Conservation (phyloP, 2,888 invertebrate genomes). For the Tenthredo mesomela region DNA sequence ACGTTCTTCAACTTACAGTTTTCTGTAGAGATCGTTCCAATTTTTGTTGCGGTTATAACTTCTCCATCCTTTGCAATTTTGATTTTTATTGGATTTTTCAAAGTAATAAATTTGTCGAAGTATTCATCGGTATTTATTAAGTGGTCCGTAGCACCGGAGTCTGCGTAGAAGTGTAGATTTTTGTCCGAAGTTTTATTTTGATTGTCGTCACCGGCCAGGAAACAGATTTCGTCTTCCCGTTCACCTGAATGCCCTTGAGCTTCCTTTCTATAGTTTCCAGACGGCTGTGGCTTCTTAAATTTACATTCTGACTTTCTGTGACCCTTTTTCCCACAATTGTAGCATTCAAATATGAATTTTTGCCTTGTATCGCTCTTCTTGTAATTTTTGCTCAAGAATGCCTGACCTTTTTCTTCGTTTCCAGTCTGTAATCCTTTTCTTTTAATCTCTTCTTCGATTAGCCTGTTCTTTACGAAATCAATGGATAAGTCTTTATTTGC, state of each 20-base stretch:
- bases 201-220: neutral
- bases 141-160: neutral
- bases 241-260: neutral
- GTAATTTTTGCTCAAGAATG: neutral
- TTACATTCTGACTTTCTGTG: too few species aligned
- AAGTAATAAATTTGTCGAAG: neutral
- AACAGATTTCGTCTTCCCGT: neutral
- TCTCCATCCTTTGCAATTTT: constrained; percentile 1
- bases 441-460: constrained; percentile 2
- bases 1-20: neutral
- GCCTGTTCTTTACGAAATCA: neutral
- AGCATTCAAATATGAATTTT: too few species aligned
- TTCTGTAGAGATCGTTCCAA: neutral
- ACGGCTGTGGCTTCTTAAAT: too few species aligned
- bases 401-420: neutral
- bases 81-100: neutral
- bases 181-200: neutral
- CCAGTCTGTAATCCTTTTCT: neutral
- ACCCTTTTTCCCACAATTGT: too few species aligned
- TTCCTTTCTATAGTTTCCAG: too few species aligned
- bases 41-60: neutral
- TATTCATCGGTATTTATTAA: neutral
- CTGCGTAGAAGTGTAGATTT: neutral
- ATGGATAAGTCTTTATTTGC: neutral
- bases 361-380: neutral